Evolutionary conservation across 23 tunicate genomes (phyloP).

Genomic region (Pegea sp.): DNA sequence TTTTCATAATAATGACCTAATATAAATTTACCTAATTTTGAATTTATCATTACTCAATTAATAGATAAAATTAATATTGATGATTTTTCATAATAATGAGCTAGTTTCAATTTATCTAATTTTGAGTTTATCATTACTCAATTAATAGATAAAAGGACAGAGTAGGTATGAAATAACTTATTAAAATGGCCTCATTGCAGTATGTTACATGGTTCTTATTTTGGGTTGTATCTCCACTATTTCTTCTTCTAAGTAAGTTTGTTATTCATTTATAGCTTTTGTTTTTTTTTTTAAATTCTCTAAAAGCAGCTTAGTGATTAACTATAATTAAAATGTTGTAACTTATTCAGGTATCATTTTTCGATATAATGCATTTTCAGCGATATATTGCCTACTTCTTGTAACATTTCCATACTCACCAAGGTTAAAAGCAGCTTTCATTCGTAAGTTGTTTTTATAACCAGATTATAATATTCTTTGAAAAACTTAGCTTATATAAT

Average conservation of each 20-base stretch:
- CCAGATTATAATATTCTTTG: neutral
- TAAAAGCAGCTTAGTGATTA: neutral
- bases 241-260: slow-evolving; percentile 1
- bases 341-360: slow-evolving; percentile 58
- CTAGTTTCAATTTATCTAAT: too few species aligned
- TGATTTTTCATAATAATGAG: too few species aligned
- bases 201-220: neutral
- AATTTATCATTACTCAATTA: too few species aligned
- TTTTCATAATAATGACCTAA: too few species aligned
- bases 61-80: too few species aligned
- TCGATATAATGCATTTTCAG: slow-evolving; percentile 69
- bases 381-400: slow-evolving; percentile 44
- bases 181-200: too few species aligned
- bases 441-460: slow-evolving; percentile 8
- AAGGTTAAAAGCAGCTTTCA: slow-evolving; percentile 4
- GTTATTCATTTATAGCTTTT: too few species aligned
- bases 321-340: neutral
- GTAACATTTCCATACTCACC: slow-evolving; percentile 55
- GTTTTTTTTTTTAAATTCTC: too few species aligned
- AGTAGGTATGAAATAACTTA: too few species aligned
- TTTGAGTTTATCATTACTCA: too few species aligned
- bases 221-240: neutral
- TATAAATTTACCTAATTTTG: too few species aligned
- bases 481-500: neutral
- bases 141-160: too few species aligned